Base-by-base conservation (phyloP, 1,140 invertebrate genomes). In the Caenorhabditis briggsae region DNA sequence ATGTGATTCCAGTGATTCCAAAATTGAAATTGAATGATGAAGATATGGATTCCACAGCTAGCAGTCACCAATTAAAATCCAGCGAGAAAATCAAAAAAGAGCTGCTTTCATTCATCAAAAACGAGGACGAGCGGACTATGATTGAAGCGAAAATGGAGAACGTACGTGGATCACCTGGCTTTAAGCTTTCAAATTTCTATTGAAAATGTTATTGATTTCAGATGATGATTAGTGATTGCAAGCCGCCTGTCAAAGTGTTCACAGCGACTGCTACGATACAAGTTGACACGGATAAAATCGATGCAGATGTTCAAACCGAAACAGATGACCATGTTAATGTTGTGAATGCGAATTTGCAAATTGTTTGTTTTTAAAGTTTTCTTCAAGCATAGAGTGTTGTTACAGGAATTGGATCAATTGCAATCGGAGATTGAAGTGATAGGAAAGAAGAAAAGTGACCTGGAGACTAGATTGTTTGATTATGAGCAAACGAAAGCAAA, bases 31-130 rank as follows among this genome's bases (percentile, higher is more conserved):
- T 70, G 9, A 8, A 43, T 23, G 41, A 46, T 23, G 64, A 70
- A 9, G 18, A 64, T 2, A 58, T 8, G 3, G 18, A 18, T 20
- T 5, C 11, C 2, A n/a, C 14, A 6, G 2, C 23, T 70, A 5
- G 14, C 6, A 12, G 9, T 14, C 5, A 70, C 43, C 12, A 70
- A 46, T 5, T 46, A n/a, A 70, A 46, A 46, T 53, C 18, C n/a
- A 78, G 70, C 25, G 70, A 78, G 11, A 6, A 78, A 20, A 78
- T 78, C 18, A 78, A 78, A 23, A 78, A 50, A 25, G 70, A 78
- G 9, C n/a, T 78, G 46, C 11, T 78, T 8, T 78, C 70, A 11
- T 53, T 50, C 18, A 78, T 78, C n/a, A 78, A 50, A 50, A 78
- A 53, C 23, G 70, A 78, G 8, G 46, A 78, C 48, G 70, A 78